phyloP scores from a whole-genome alignment of 1,140 invertebrate species.

The Meloidogyne floridensis region DNA sequence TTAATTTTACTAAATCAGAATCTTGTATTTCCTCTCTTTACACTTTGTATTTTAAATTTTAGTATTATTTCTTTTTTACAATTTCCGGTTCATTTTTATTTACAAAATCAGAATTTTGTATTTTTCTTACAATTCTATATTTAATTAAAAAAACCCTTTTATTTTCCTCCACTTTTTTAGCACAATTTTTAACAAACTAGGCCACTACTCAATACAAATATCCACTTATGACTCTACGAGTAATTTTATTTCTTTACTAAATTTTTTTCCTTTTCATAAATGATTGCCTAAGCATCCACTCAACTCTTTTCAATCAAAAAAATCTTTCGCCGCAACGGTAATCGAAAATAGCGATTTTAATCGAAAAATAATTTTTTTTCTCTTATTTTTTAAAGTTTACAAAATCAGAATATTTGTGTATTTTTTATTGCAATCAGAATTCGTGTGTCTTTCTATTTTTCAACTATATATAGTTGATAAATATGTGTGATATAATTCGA shows the following conservation, averaged over 20 bases:
- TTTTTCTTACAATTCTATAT: too few species aligned
- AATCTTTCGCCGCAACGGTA: not conserved
- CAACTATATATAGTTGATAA: too few species aligned
- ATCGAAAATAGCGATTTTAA: not conserved
- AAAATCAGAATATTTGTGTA: not conserved
- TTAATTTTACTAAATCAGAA: too few species aligned
- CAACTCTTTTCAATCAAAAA: not conserved
- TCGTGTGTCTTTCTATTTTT: not conserved
- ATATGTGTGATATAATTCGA: too few species aligned
- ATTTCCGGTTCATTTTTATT: too few species aligned
- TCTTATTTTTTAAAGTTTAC: too few species aligned
- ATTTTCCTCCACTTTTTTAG: too few species aligned
- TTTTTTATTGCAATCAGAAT: not conserved
- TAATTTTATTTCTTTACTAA: constrained; percentile 1
- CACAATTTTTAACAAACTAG: not conserved
- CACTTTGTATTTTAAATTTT: too few species aligned
- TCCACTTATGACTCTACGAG: not conserved
- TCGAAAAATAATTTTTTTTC: not conserved
- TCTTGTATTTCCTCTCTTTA: too few species aligned
- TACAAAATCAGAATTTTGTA: too few species aligned
- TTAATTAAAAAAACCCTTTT: too few species aligned
- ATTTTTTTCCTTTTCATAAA: not conserved
- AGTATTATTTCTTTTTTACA: too few species aligned
- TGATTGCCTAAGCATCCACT: not conserved
- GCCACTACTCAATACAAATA: not conserved